Percentiles rank a stretch among this genome's conserved stretches.
Evolutionary conservation across 2,797 vertebrate species (phyloP).

Genomic region (Acridotheres tristis): DNA sequence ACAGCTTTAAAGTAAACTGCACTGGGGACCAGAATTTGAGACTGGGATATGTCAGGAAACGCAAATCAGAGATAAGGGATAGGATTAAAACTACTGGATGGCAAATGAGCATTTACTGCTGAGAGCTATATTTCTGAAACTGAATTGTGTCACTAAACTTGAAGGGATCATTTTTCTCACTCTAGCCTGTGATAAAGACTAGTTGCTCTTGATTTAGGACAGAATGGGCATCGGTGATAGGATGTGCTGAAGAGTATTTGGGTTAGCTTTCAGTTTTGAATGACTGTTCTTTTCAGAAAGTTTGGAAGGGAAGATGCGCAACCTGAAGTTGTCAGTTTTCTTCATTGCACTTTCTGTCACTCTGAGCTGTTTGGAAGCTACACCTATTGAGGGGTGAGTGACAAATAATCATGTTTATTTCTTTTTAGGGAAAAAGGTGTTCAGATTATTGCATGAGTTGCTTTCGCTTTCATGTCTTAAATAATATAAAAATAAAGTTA

Average conservation of each 20-base stretch:
- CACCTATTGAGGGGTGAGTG: conserved; percentile 83
- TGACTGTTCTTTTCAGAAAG: conserved; percentile 52
- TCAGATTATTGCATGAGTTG: background rate
- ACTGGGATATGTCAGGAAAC: background rate
- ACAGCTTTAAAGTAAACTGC: background rate
- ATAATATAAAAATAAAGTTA: background rate
- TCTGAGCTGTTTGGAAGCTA: conserved; percentile 78
- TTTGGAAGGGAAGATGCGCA: conserved; percentile 76
- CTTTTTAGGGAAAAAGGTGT: background rate
- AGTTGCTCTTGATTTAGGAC: background rate
- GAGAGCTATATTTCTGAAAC: background rate
- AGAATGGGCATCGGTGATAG: background rate
- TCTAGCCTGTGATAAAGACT: background rate
- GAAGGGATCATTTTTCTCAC: background rate
- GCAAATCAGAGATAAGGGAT: background rate
- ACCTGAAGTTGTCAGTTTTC: conserved; percentile 78
- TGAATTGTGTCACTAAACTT: background rate
- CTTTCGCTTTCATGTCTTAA: background rate
- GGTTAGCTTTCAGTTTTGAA: conserved; percentile 14
- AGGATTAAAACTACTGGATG: background rate
- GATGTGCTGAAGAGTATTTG: background rate
- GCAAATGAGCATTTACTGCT: background rate
- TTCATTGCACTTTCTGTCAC: conserved; percentile 77
- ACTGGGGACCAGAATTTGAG: background rate
- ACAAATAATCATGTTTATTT: background rate